Conservation (phyloP, 1,140 invertebrate species). For the Drosophila insularis region DNA sequence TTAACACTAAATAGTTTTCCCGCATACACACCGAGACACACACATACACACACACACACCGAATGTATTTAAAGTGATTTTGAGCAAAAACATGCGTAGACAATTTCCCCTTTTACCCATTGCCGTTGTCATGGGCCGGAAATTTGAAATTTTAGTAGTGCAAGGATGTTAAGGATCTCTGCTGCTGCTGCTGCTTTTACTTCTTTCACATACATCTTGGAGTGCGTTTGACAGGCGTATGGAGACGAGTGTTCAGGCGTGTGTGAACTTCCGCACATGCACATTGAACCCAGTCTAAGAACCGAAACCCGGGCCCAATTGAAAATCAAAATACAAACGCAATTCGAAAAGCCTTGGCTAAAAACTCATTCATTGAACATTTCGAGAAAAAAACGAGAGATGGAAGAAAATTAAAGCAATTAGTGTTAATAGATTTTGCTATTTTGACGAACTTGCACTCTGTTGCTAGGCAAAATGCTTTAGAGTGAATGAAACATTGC, state of each 20-base stretch:
- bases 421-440: slow-evolving; percentile 4
- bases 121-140: slow-evolving; percentile 48
- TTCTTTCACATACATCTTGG: slow-evolving; percentile 12
- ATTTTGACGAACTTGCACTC: not conserved
- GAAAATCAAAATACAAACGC: no score
- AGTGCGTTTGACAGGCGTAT: slow-evolving; percentile 68
- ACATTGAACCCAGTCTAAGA: slow-evolving; percentile 37
- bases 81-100: slow-evolving; percentile 71
- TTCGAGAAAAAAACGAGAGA: not conserved
- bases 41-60: slow-evolving; percentile 22
- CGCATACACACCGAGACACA: slow-evolving; percentile 9
- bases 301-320: no score
- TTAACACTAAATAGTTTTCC: slow-evolving; percentile 64
- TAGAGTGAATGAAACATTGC: not conserved
- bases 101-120: slow-evolving; percentile 64
- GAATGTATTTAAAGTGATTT: slow-evolving; percentile 46
- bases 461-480: slow-evolving; percentile 2
- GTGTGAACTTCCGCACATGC: slow-evolving; percentile 79
- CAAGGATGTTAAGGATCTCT: slow-evolving; percentile 34
- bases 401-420: slow-evolving; percentile 1
- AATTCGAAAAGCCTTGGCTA: not conserved
- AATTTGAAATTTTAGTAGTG: slow-evolving; percentile 71
- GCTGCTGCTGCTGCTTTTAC: not conserved
- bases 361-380: slow-evolving; percentile 1
- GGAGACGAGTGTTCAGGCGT: slow-evolving; percentile 69